These are phyloP conservation scores for Nibea albiflora DNA, from an alignment of 2,113 vertebrate species.

Conservation along the genomic window DNA sequence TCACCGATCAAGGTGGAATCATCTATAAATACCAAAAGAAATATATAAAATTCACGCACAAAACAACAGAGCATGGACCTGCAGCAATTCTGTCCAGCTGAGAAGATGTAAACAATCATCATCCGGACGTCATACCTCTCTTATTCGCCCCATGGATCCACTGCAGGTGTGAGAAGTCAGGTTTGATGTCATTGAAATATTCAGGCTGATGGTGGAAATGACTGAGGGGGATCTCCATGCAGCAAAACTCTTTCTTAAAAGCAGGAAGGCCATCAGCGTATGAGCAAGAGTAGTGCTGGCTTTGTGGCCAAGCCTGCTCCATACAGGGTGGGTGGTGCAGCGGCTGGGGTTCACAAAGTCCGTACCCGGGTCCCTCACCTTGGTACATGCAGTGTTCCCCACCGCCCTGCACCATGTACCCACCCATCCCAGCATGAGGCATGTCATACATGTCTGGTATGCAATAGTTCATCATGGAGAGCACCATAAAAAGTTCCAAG, in stretches of 20 bases:
- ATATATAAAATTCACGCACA: background rate
- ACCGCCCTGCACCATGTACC: slow-evolving; percentile 86
- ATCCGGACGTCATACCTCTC: slow-evolving; percentile 89
- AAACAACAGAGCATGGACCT: background rate
- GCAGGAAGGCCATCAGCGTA: slow-evolving; percentile 85
- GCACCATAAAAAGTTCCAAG: slow-evolving; percentile 12
- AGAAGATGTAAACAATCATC: background rate
- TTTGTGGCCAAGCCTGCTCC: slow-evolving; percentile 93
- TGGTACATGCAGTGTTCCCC: slow-evolving; percentile 91
- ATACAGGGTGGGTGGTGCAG: slow-evolving; percentile 90
- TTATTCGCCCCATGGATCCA: slow-evolving; percentile 90
- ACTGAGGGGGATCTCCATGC: slow-evolving; percentile 91
- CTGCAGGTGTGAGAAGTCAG: slow-evolving; percentile 91
- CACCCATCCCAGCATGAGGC: slow-evolving; percentile 85
- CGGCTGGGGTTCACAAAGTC: slow-evolving; percentile 88
- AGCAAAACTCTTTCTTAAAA: slow-evolving; percentile 92
- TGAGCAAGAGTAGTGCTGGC: slow-evolving; percentile 90
- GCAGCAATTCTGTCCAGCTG: background rate
- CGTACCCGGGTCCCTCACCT: slow-evolving; percentile 87
- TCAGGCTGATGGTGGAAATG: slow-evolving; percentile 90
- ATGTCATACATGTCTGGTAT: slow-evolving; percentile 91
- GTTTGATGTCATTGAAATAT: slow-evolving; percentile 90
- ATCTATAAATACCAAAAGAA: background rate
- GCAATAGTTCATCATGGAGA: slow-evolving; percentile 91
- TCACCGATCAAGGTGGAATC: slow-evolving; percentile 28